phyloP scores from a whole-genome alignment of 1,140 invertebrate genomes.

The Teleopsis dalmanni region DNA sequence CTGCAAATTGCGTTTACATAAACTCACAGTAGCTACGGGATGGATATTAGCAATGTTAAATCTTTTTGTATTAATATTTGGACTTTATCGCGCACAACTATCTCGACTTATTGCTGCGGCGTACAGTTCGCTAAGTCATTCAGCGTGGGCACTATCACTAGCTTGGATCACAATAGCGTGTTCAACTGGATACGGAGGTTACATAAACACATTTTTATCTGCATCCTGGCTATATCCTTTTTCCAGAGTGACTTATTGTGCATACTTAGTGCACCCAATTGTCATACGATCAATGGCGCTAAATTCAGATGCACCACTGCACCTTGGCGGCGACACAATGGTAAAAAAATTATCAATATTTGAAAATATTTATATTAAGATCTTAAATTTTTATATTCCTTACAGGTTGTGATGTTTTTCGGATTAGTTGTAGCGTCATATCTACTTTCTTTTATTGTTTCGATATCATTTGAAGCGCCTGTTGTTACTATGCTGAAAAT shows the following conservation, averaged over 20 bases:
- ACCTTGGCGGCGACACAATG: conserved; percentile 66
- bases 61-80: conserved; percentile 65
- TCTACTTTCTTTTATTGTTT: conserved; percentile 66
- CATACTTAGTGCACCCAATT: conserved; percentile 74
- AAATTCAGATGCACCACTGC: conserved; percentile 68
- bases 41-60: conserved; percentile 59
- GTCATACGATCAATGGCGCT: conserved; percentile 67
- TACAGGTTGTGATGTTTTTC: conserved; percentile 65
- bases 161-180: conserved; percentile 85
- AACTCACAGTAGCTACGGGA: conserved; percentile 59
- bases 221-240: conserved; percentile 71
- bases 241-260: conserved; percentile 75
- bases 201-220: conserved; percentile 64
- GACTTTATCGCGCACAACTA: conserved; percentile 64
- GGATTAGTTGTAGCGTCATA: conserved; percentile 71
- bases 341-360: conserved; percentile 40
- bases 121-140: conserved; percentile 77
- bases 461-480: conserved; percentile 72
- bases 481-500: conserved; percentile 79
- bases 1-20: conserved; percentile 67
- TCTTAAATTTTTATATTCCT: conserved; percentile 9
- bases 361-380: conserved; percentile 1
- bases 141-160: conserved; percentile 71
- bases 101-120: conserved; percentile 61
- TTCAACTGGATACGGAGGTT: conserved; percentile 77